These are phyloP conservation scores for Campoplex nolae DNA, from an alignment of 2,888 invertebrate genomes.

Conservation along the genomic window DNA sequence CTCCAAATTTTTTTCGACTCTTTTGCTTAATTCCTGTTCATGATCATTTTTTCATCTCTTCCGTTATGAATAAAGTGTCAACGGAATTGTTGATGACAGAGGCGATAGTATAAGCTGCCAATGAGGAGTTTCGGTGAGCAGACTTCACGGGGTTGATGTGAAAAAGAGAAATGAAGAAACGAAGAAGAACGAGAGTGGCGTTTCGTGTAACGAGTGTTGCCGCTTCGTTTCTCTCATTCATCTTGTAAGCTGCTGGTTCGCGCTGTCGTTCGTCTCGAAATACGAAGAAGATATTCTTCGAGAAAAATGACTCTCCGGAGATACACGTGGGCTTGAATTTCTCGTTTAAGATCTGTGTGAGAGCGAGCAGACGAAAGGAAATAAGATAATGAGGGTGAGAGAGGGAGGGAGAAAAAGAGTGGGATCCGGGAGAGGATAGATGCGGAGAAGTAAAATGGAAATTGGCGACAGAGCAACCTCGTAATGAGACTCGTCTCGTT, in stretches of 20 bases:
- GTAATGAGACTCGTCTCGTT: slow-evolving; percentile 63
- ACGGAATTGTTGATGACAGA: background rate
- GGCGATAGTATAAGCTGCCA: background rate
- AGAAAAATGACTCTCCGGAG: slow-evolving; percentile 65
- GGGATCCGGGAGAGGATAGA: slow-evolving; percentile 22
- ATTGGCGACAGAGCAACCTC: slow-evolving; percentile 63
- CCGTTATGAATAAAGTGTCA: background rate
- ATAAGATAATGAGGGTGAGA: background rate
- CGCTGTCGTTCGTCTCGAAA: slow-evolving; percentile 20
- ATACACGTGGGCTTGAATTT: slow-evolving; percentile 56
- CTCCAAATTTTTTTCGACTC: background rate
- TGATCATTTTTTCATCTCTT: background rate
- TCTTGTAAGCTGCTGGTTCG: slow-evolving; percentile 14
- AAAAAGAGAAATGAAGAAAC: background rate
- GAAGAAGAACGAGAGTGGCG: slow-evolving; percentile 60
- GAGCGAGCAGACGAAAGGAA: slow-evolving; percentile 46
- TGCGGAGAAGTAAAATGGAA: slow-evolving; percentile 61
- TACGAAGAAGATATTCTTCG: slow-evolving; percentile 55
- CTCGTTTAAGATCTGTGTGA: slow-evolving; percentile 47
- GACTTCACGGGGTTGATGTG: background rate
- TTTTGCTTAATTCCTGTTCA: background rate
- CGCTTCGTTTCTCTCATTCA: slow-evolving; percentile 48
- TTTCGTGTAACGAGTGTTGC: slow-evolving; percentile 56
- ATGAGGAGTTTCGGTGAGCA: slow-evolving; percentile 22
- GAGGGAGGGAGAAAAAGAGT: slow-evolving; percentile 45